Evolutionary conservation across 2,888 invertebrate genomes (phyloP).

Genomic region (Blastobasis lacticolella): DNA sequence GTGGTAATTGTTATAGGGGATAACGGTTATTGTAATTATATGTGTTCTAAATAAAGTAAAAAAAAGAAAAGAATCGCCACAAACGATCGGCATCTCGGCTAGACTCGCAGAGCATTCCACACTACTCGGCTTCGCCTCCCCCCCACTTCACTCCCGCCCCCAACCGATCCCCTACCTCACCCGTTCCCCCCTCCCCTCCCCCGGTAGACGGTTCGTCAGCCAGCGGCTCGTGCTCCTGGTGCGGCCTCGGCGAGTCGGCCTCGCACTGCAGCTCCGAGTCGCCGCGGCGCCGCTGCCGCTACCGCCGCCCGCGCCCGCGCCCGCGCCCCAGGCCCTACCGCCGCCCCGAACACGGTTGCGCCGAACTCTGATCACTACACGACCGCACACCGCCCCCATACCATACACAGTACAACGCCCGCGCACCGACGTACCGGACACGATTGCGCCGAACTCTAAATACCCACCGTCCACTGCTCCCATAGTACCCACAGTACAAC

Average conservation of each 20-base stretch:
- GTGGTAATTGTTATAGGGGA: too few species aligned
- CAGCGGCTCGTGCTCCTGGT: conserved; percentile 49
- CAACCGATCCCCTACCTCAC: background rate
- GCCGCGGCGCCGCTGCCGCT: conserved; percentile 18
- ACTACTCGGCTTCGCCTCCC: too few species aligned
- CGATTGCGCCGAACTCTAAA: conserved; percentile 15
- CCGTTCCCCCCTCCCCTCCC: conserved; percentile 12
- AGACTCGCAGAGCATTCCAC: too few species aligned
- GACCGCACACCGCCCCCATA: conserved; percentile 6
- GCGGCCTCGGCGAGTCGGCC: conserved; percentile 31
- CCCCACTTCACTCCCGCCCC: background rate
- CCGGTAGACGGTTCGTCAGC: conserved; percentile 50
- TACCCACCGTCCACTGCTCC: background rate
- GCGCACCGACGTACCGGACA: conserved; percentile 2
- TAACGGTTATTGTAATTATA: too few species aligned
- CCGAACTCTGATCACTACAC: conserved; percentile 16
- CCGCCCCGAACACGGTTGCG: conserved; percentile 18
- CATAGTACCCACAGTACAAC: background rate
- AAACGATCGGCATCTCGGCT: too few species aligned
- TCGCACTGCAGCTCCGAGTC: conserved; percentile 17
- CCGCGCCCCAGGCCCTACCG: conserved; percentile 17
- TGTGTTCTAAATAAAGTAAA: too few species aligned
- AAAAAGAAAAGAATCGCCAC: too few species aligned
- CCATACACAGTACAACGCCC: too few species aligned
- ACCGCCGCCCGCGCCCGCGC: conserved; percentile 21